Base-by-base conservation (phyloP, 2,888 invertebrate species). In the Scaptomyza tumidula region DNA sequence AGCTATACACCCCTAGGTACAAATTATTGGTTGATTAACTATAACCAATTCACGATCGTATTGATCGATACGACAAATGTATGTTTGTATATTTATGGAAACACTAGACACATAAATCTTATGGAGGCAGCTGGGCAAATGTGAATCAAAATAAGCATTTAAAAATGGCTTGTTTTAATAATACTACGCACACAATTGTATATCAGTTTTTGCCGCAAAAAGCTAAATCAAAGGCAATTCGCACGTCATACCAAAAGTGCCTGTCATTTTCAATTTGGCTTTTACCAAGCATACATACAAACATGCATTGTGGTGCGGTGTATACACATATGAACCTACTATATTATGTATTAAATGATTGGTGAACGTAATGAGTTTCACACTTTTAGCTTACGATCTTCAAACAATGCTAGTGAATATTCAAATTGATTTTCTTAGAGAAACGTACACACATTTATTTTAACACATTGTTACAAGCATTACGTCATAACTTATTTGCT, bases 201-300 rank as follows among this genome's bases (percentile, higher is more conserved):
- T 31, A 35, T 41, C 13, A 24, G 43, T 41, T 49, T 57, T 55
- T 14, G 43, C 4, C 27, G 19, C 54, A 31, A 62, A 45, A 57
- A 53, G 19, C 62, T 27, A 49, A 64, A 39, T 49, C 49, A 61
- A 58, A 65, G 57, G 19, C 31, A 59, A 66, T 71, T 75, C 58
- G 54, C 58, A 66, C 70, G 65, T 73, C 77, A 74, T 31, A 52
- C 55, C 65, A 72, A 82, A 74, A 76, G 66, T 69, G 62, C 63
- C 63, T 80, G 67, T 74, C 76, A 65, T 72, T 69, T 72, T 49
- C 37, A 68, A 53, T 69, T 59, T 49, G 48, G 35, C 39, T 56
- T 60, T 35, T 52, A 55, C n/a, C 52, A 10, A 27, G 19, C 35
- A 37, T 9, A 19, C 37, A 61, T 43, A 57, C 27, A 66, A 13